phyloP scores from a whole-genome alignment of 1,140 invertebrate species.

The Drosophila equinoxialis region DNA sequence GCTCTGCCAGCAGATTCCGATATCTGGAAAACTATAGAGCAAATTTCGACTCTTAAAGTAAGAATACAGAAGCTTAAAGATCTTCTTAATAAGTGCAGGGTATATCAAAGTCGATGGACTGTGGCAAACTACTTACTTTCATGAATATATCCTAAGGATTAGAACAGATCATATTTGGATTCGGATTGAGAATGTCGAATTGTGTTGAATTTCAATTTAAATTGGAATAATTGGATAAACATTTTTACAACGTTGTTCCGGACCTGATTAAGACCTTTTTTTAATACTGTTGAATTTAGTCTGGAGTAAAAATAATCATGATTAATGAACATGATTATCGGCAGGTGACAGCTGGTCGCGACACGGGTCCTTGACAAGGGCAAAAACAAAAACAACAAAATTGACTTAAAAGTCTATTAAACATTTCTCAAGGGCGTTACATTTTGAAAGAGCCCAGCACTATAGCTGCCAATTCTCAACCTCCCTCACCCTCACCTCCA shows the following conservation, averaged over 20 bases:
- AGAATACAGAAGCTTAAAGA: too few relatives aligned
- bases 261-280: not conserved
- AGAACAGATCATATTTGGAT: too few relatives aligned
- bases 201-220: too few relatives aligned
- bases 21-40: too few relatives aligned
- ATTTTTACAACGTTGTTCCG: not conserved
- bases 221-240: too few relatives aligned
- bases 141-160: too few relatives aligned
- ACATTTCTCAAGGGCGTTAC: conserved; percentile 44
- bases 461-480: not conserved
- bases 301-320: conserved; percentile 36
- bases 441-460: conserved; percentile 7
- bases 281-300: not conserved
- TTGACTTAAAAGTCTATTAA: conserved; percentile 62
- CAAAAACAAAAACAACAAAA: conserved; percentile 7
- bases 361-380: conserved; percentile 10
- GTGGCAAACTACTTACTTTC: too few relatives aligned
- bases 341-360: conserved; percentile 49
- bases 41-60: too few relatives aligned
- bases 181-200: too few relatives aligned
- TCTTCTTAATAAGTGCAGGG: too few relatives aligned
- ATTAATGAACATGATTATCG: conserved; percentile 51
- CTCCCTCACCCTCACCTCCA: not conserved
- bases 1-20: too few relatives aligned
- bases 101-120: too few relatives aligned